Evolutionary conservation across 2,113 vertebrate genomes (phyloP), one percentile per base, ranked within the genome.

Genomic region (Panurus biarmicus): DNA sequence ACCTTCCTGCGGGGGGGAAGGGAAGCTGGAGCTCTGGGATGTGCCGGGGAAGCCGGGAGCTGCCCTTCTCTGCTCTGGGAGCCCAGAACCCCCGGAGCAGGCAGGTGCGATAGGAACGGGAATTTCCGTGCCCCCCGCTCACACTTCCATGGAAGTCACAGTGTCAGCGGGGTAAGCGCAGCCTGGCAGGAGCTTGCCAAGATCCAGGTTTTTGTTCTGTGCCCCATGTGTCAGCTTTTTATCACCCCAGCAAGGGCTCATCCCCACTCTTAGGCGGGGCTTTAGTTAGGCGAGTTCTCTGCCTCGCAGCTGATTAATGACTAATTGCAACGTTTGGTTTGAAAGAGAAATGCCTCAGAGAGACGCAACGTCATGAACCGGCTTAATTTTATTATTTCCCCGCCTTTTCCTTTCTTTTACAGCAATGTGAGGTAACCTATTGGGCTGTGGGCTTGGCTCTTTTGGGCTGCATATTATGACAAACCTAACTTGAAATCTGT

Each of bases 1-100:
- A 14, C 24, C 24, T 5, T 4, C 21, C 1, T 8, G 0, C 2
- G 6, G 11, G 11, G 3, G 42, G 24, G 11, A 11, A 22, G 57
- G 1, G 5, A 24, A n/a, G 28, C 38, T 47, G 61, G 25, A 64
- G 61, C 29, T 78, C 18, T 10, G 36, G 40, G 40, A 28, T 54
- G 40, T 1, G 3, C 47, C 24, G 35, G 53, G 29, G 33, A 19
- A 48, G 35, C 21, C 28, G 14, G 25, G n/a, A 61, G 9, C 3
- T 64, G 29, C 33, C 38, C 16, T n/a, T 17, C 35, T 16, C 28
- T 42, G 72, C 5, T 6, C n/a, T 40, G 16, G 7, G 16, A 90
- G 19, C 33, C 35, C n/a, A 17, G 53, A 18, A 38, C 36, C 35
- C 8, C 28, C 24, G 60, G 36, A 33, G 45, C 11, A 29, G 67